Base-by-base conservation (phyloP, 53 echinoderm and acorn worm species). In the Luidia sarsii region DNA sequence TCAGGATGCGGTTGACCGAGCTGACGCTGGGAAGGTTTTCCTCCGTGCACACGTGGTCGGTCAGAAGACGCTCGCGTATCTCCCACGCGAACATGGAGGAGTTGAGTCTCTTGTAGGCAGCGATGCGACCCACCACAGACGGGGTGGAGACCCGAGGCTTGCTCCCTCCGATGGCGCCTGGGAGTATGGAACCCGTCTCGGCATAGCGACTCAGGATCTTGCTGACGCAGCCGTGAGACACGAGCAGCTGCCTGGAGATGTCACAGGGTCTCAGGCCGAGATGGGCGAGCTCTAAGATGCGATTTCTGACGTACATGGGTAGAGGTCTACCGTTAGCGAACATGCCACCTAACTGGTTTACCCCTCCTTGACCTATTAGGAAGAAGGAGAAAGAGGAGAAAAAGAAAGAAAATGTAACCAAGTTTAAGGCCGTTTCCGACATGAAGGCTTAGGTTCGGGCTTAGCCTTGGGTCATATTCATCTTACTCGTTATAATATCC, bases 61-160 rank as follows among this genome's bases (percentile, higher is more conserved):
- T 27, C 14, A 95, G 71, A 16, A 95, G 57, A 1, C 91, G 70
- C 33, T 95, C 95, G 16, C 95, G 85, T n/a, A 92, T 95, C 88
- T 95, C 95, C 95, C 95, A 95, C 60, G 95, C 95, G 39, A 95
- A 95, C 92, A 95, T 92, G 3, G 95, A 95, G 0, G 95, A 85
- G 71, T 95, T 95, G 22, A 81, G 67, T 65, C 82, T 85, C 79
- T 95, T 95, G 81, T 92, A 92, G 20, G 61, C 70, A 0, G 85
- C 72, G 29, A 95, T 95, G 43, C 85, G 81, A 3, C 38, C 52
- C 16, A 95, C 89, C 48, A 95, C 92, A 3, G 81, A 75, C 8
- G 95, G 95, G 39, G 95, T 95, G 29, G 95, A 92, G 0, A 87
- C 87, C 31, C 82, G 60, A 3, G 87, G 87, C 71, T 87, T 87